Conservation (phyloP, 2,113 vertebrate species). For the Ciconia maguari region DNA sequence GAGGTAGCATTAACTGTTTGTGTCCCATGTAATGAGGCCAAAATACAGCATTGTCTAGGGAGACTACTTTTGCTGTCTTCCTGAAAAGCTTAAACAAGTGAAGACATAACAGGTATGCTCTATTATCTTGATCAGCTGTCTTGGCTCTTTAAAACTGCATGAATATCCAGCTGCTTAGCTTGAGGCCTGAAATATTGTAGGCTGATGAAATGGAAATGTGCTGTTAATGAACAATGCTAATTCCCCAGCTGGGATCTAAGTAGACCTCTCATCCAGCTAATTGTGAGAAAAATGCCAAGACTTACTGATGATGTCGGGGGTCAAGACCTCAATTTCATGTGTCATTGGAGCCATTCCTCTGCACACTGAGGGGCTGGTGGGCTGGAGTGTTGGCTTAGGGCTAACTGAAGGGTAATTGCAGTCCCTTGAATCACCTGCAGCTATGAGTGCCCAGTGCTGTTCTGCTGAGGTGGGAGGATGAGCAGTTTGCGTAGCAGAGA, state of each 20-base stretch:
- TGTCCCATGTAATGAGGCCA: not conserved
- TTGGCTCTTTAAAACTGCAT: slow-evolving; percentile 19
- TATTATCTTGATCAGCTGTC: not conserved
- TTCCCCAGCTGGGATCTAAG: slow-evolving; percentile 40
- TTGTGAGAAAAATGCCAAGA: slow-evolving; percentile 57
- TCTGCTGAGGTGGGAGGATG: not conserved
- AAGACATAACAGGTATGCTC: not conserved
- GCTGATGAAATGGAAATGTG: slow-evolving; percentile 24
- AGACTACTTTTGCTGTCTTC: not conserved
- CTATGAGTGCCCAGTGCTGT: not conserved
- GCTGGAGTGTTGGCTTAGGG: not conserved
- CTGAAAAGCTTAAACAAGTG: not conserved
- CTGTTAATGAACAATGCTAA: slow-evolving; percentile 48
- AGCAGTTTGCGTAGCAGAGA: not conserved
- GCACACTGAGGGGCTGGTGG: not conserved
- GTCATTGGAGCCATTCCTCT: slow-evolving; percentile 14
- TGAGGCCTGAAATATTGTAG: not conserved
- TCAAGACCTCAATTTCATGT: slow-evolving; percentile 60
- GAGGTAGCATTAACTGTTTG: not conserved
- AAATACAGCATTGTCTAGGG: not conserved
- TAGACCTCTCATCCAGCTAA: slow-evolving; percentile 31
- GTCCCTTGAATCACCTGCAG: not conserved
- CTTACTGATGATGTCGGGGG: slow-evolving; percentile 20
- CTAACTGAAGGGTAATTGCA: not conserved
- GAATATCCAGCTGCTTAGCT: slow-evolving; percentile 48